Conservation (phyloP, 2,113 vertebrate genomes). For the Brevimyrus niger region DNA sequence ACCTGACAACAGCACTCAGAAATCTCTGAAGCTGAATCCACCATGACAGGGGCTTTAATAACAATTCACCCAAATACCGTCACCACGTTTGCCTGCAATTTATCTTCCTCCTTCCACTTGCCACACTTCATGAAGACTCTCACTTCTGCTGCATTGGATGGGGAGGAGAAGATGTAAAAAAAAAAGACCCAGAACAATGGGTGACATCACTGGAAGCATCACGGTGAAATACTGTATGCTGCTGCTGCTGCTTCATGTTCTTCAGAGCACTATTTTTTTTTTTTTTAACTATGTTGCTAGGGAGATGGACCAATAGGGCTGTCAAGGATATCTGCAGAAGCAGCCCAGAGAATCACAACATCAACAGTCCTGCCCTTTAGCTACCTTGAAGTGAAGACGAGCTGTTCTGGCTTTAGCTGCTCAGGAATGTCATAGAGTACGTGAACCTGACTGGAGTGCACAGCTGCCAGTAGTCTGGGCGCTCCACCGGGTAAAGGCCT, state of each 20-base stretch:
- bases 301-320: background rate
- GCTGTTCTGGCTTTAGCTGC: background rate
- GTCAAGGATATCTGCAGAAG: background rate
- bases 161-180: background rate
- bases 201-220: background rate
- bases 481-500: background rate
- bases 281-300: background rate
- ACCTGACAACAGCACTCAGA: constrained; percentile 18
- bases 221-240: background rate
- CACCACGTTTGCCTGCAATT: constrained; percentile 10
- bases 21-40: constrained; percentile 11
- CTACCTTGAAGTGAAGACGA: background rate
- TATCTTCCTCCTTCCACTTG: constrained; percentile 23
- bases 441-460: background rate
- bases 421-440: background rate
- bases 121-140: constrained; percentile 19
- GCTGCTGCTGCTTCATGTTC: background rate
- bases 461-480: background rate
- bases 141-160: background rate
- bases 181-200: background rate
- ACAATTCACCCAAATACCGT: constrained; percentile 16
- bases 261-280: background rate
- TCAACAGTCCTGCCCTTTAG: background rate
- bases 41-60: constrained; percentile 19
- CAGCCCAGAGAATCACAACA: constrained; percentile 2